These are phyloP conservation scores for Columba livia DNA, from an alignment of 2,113 vertebrate species.

Conservation along the genomic window DNA sequence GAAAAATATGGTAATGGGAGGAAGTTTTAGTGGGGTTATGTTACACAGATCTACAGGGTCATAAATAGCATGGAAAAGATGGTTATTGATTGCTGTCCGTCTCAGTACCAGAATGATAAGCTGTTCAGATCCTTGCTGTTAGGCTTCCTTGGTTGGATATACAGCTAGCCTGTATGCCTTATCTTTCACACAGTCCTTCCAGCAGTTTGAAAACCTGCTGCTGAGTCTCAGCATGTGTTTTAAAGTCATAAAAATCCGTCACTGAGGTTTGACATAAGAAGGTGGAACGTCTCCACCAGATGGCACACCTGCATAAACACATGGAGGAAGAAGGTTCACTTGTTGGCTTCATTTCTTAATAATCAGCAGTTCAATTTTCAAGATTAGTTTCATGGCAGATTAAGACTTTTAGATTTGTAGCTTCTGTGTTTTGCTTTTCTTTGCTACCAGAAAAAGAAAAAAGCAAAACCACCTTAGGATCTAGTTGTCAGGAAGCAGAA, in stretches of 20 bases:
- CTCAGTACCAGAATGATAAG: not conserved
- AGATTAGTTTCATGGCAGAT: not conserved
- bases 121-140: not conserved
- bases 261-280: not conserved
- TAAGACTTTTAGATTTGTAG: not conserved
- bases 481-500: not conserved
- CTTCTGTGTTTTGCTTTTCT: not conserved
- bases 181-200: not conserved
- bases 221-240: not conserved
- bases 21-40: not conserved
- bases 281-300: slow-evolving; percentile 44
- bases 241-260: not conserved
- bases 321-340: not conserved
- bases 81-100: not conserved
- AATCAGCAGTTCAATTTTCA: not conserved
- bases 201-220: not conserved
- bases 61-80: not conserved
- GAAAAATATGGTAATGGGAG: not conserved
- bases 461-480: not conserved
- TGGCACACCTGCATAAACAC: slow-evolving; percentile 63
- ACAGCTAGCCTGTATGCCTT: not conserved
- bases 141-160: not conserved
- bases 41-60: not conserved
- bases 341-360: not conserved
- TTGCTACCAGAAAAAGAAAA: not conserved